Evolutionary conservation across 92 coral and sea anemone genomes (phyloP).

Genomic region (Palythoa heliodiscus): DNA sequence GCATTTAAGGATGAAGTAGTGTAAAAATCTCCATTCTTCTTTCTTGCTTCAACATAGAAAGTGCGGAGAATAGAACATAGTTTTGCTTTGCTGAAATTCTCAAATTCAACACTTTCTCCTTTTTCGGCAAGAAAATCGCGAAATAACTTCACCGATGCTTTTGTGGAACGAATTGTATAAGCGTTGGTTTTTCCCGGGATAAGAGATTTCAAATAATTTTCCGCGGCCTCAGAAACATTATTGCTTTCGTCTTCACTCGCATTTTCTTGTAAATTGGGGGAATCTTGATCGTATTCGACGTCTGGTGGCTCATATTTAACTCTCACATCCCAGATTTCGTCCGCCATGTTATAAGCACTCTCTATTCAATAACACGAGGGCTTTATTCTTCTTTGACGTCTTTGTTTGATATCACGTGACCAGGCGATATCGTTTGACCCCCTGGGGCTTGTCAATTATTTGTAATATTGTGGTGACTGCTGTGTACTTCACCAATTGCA

Average conservation of each 20-base stretch:
- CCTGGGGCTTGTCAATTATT: slow-evolving; percentile 41
- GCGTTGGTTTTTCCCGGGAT: slow-evolving; percentile 77
- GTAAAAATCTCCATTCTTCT: slow-evolving; percentile 93
- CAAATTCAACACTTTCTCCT: slow-evolving; percentile 73
- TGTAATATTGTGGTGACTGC: slow-evolving; percentile 5
- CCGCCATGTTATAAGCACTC: slow-evolving; percentile 46
- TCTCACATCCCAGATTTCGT: slow-evolving; percentile 36
- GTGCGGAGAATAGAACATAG: slow-evolving; percentile 75
- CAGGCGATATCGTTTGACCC: slow-evolving; percentile 49
- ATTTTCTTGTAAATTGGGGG: slow-evolving; percentile 40
- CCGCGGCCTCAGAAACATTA: slow-evolving; percentile 65
- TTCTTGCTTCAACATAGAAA: slow-evolving; percentile 92
- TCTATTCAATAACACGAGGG: slow-evolving; percentile 53
- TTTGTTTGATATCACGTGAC: slow-evolving; percentile 47
- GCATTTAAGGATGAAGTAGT: slow-evolving; percentile 87
- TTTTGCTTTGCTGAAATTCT: slow-evolving; percentile 62
- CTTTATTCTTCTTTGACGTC: slow-evolving; percentile 34
- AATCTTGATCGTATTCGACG: slow-evolving; percentile 42
- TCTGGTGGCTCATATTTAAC: slow-evolving; percentile 44
- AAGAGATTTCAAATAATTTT: slow-evolving; percentile 71
- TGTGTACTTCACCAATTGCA: not conserved
- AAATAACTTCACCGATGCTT: slow-evolving; percentile 81
- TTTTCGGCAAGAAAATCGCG: slow-evolving; percentile 90
- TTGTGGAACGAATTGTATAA: slow-evolving; percentile 82
- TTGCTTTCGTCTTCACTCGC: slow-evolving; percentile 57